These are phyloP conservation scores for Sarcophaga bullata DNA, from an alignment of 1,140 invertebrate genomes.

Conservation along the genomic window DNA sequence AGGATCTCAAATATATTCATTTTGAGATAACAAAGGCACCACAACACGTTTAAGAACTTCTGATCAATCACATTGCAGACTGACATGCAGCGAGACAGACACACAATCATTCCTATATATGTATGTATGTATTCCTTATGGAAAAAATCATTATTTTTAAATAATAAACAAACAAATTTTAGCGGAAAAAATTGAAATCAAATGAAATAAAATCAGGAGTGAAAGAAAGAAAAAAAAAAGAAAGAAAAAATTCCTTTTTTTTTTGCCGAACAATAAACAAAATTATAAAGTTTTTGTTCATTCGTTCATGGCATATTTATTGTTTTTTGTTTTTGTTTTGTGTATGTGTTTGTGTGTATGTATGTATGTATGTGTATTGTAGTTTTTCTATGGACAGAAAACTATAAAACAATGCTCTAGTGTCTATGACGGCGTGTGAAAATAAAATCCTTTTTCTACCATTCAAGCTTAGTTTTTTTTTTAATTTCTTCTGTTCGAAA, in stretches of 20 bases:
- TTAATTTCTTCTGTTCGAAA: too few relatives aligned
- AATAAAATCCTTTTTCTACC: neutral
- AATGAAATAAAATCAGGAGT: neutral
- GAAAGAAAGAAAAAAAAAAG: too few relatives aligned
- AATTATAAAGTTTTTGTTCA: slow-evolving; percentile 1
- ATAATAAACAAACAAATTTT: slow-evolving; percentile 20
- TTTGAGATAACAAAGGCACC: too few relatives aligned
- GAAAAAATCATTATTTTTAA: neutral
- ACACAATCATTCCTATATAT: neutral
- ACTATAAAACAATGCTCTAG: neutral
- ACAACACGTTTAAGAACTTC: neutral
- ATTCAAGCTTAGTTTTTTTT: neutral
- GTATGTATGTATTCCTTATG: too few relatives aligned
- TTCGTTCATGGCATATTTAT: neutral
- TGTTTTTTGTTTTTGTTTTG: neutral
- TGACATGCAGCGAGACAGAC: neutral
- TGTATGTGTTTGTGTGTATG: neutral
- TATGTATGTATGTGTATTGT: too few relatives aligned
- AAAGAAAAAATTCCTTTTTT: too few relatives aligned
- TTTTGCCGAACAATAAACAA: slow-evolving; percentile 16
- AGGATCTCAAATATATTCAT: too few relatives aligned
- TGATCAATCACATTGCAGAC: neutral
- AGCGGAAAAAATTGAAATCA: neutral
- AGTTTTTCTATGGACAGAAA: neutral
- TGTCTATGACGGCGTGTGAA: neutral